Evolutionary conservation across 2,113 vertebrate species (phyloP).

Genomic region (Trematocara variabile): DNA sequence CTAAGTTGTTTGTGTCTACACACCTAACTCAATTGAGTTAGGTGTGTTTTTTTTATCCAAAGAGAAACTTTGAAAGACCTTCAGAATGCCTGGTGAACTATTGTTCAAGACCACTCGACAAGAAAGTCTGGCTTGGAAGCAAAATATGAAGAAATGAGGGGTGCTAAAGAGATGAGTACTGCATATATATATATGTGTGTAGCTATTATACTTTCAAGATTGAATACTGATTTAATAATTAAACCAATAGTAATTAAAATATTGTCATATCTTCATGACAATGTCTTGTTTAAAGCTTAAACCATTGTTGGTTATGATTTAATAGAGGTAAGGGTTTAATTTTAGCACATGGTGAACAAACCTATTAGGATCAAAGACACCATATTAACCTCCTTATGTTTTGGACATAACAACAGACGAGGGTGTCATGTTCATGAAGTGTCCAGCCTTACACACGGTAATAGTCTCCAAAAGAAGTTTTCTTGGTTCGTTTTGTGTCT

Average conservation of each 20-base stretch:
- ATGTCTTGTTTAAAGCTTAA: not conserved
- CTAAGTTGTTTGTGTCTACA: not conserved
- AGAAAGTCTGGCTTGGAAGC: not conserved
- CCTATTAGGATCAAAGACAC: not conserved
- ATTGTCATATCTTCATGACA: not conserved
- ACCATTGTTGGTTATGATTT: not conserved
- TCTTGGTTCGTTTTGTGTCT: not conserved
- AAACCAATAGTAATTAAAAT: not conserved
- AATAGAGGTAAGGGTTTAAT: not conserved
- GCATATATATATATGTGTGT: not conserved
- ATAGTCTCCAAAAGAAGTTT: not conserved
- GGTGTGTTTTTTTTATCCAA: not conserved
- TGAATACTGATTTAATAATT: not conserved
- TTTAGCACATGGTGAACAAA: not conserved
- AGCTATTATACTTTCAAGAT: not conserved
- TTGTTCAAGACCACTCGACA: not conserved
- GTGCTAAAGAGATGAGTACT: not conserved
- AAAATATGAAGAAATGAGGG: not conserved
- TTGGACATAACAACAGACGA: not conserved
- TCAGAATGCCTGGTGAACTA: not conserved
- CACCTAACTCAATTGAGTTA: not conserved
- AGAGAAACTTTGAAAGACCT: not conserved
- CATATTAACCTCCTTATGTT: not conserved
- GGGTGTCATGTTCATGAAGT: not conserved
- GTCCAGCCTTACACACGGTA: not conserved